Conservation (phyloP, 2,888 invertebrate genomes). For the Thereva nobilitata region DNA sequence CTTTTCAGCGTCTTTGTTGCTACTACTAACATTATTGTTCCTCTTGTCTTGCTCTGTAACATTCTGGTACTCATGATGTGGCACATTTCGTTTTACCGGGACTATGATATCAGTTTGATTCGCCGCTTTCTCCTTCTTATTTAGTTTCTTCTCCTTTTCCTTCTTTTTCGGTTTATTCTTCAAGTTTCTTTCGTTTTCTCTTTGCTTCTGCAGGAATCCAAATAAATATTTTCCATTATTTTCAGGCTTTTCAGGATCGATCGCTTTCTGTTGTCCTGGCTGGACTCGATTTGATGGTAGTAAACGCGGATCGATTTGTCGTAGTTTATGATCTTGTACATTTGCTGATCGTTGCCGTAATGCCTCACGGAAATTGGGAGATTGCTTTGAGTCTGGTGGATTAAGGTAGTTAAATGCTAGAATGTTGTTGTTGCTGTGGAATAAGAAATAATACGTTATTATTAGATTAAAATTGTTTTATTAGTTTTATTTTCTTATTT, state of each 20-base stretch:
- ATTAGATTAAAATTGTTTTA: too few relatives aligned
- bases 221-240: conserved; percentile 40
- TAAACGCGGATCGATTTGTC: conserved; percentile 2
- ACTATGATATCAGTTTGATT: conserved; percentile 36
- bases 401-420: conserved; percentile 43
- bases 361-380: conserved; percentile 34
- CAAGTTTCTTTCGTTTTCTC: conserved; percentile 37
- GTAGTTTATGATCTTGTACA: conserved; percentile 18
- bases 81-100: conserved; percentile 41
- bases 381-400: conserved; percentile 29
- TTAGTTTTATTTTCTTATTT: neutral
- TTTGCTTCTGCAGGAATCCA: conserved; percentile 41
- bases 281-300: neutral
- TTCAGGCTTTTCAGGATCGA: conserved; percentile 18
- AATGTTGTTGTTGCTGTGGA: conserved; percentile 37
- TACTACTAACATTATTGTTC: conserved; percentile 20
- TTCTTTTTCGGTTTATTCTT: conserved; percentile 41
- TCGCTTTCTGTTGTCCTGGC: neutral
- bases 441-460: conserved; percentile 2
- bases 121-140: conserved; percentile 32
- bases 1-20: conserved; percentile 25
- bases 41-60: conserved; percentile 39
- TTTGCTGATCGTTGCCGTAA: conserved; percentile 34
- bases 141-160: conserved; percentile 38
- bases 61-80: conserved; percentile 44